A percentile compares a stretch with the other conserved stretches of the same genome.
These are phyloP conservation scores for Scaptomyza flava DNA, from an alignment of 2,888 invertebrate genomes.

Conservation along the genomic window DNA sequence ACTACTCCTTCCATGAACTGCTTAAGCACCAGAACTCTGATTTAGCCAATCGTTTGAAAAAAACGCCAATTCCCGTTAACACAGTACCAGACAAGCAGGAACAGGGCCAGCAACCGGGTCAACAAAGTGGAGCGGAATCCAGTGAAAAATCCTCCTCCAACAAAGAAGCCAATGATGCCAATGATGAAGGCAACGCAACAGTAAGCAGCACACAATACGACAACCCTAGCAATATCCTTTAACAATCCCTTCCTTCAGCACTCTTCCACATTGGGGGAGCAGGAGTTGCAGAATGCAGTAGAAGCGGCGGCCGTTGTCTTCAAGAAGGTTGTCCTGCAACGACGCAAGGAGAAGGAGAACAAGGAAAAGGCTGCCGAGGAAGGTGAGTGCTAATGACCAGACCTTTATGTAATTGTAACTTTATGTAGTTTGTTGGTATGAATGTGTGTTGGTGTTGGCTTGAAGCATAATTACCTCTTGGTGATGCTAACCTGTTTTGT, in stretches of 20 bases:
- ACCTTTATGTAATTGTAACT: conserved; percentile 5
- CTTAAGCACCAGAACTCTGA: conserved; percentile 82
- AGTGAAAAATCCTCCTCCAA: conserved; percentile 32
- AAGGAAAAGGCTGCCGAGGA: conserved; percentile 82
- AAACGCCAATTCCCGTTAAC: conserved; percentile 74
- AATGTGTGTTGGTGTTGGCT: conserved; percentile 18
- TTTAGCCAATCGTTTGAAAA: conserved; percentile 79
- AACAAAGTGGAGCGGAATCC: conserved; percentile 35
- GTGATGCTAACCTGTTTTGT: conserved; percentile 54
- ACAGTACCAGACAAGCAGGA: conserved; percentile 62
- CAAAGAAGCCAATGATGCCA: conserved; percentile 46
- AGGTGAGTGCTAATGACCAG: conserved; percentile 75
- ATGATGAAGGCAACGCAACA: conserved; percentile 32
- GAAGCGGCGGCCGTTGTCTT: conserved; percentile 84
- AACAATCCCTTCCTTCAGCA: conserved; percentile 52
- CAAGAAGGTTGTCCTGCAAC: conserved; percentile 83
- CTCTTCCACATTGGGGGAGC: conserved; percentile 83
- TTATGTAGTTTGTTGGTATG: conserved; percentile 13
- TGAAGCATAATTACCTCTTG: conserved; percentile 51
- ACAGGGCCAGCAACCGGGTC: neutral
- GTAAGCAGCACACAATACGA: conserved; percentile 42
- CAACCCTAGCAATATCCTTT: too few relatives aligned
- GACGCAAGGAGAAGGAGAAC: conserved; percentile 78
- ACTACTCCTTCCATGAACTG: conserved; percentile 79
- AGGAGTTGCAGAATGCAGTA: conserved; percentile 84